Base-by-base conservation (phyloP, 2,113 vertebrate species). In the Neolamprologus caudopunctatus region DNA sequence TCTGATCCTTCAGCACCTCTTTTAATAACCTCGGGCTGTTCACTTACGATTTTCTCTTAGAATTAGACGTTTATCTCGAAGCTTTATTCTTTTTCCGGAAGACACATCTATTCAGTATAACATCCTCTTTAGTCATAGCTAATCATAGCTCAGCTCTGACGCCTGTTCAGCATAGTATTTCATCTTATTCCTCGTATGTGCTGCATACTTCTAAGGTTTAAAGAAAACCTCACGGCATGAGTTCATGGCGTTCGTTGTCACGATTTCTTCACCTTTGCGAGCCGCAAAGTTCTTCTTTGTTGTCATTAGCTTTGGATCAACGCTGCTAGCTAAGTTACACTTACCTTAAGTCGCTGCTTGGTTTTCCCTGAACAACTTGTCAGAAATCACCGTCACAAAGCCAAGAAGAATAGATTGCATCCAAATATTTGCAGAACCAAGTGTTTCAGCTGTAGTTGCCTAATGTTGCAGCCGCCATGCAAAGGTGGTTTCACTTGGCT, bases 391-490 rank as follows among this genome's bases (percentile, higher is more conserved):
- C 8, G 0, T 71, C 40, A 75, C 14, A 19, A 75, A 11, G 16
- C 14, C 24, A 10, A 47, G 14, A 17, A 73, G 68, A 73, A 47
- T 28, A 17, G 21, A 47, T 73, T 47, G 8, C 14, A 7, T 17
- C 21, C 24, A 47, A 28, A 75, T 75, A 47, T 75, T 11, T 11
- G 9, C 0, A 75, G 40, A 75, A 19, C 68, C 21, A 28, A 47
- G 24, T 75, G 71, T 75, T 0, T 75, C 14, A 19, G 21, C 21
- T 26, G 21, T 47, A 47, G 24, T 47, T 73, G 7, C n/a, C 63
- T 9, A 68, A 40, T 0, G 13, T 26, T 73, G 68, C 14, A 47
- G 14, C 14, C 0, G 24, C 40, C 40, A 47, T 47, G 21, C 40
- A 73, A 75, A 47, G 24, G 71, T 28, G 71, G 71, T 31, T 75